Percentiles rank a stretch among this genome's conserved stretches.
These are phyloP conservation scores for Hemitrygon akajei DNA, from an alignment of 2,797 vertebrate genomes.

Conservation along the genomic window DNA sequence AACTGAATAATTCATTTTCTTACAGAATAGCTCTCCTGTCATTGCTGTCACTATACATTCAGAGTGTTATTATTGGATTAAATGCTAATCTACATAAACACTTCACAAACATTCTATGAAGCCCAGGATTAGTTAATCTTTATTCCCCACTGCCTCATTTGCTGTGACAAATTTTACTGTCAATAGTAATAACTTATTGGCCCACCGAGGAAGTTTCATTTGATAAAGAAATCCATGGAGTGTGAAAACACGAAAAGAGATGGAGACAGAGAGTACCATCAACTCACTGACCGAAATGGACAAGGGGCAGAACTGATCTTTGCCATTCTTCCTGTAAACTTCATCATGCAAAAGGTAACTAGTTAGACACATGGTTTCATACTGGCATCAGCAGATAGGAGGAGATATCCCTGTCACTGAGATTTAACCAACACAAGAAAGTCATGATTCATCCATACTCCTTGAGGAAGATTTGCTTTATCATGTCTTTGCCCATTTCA, in stretches of 20 bases:
- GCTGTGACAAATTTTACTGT: conserved; percentile 20
- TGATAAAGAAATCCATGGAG: neutral
- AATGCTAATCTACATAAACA: conserved; percentile 25
- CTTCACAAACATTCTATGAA: neutral
- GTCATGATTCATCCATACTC: too few species aligned
- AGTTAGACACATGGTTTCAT: too few species aligned
- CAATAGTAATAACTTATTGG: conserved; percentile 11
- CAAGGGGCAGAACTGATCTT: neutral
- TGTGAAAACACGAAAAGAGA: neutral
- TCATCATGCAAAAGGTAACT: neutral
- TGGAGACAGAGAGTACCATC: neutral
- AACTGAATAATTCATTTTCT: conserved; percentile 12
- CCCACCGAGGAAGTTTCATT: neutral
- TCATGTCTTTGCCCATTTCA: too few species aligned
- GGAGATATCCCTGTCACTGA: too few species aligned
- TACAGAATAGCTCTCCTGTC: neutral
- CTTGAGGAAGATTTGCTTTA: too few species aligned
- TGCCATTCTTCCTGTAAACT: too few species aligned
- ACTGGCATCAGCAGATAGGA: too few species aligned
- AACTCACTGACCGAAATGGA: neutral
- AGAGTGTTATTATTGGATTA: conserved; percentile 31
- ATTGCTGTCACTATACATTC: neutral
- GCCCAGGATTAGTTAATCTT: too few species aligned
- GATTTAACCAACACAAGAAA: too few species aligned
- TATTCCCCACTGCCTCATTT: neutral